Percentiles rank a stretch among this genome's conserved stretches.
Evolutionary conservation across 2,888 invertebrate species (phyloP).

Genomic region (Pachliopta kotzebuea): DNA sequence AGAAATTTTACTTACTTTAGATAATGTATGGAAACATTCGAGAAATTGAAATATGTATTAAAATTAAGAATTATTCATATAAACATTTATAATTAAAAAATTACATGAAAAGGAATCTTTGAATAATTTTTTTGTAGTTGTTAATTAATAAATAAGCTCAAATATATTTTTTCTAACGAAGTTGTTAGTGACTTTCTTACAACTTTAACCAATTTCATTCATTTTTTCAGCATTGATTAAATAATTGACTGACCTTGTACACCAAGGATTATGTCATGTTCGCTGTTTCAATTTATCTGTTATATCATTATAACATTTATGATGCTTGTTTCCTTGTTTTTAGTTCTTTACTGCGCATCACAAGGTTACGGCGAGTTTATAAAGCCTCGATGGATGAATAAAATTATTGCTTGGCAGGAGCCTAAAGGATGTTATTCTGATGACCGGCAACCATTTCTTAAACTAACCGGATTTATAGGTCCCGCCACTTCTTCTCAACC

Average conservation of each 20-base stretch:
- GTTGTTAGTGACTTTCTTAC: too few relatives aligned
- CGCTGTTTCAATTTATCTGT: conserved; percentile 3
- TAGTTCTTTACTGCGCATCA: conserved; percentile 63
- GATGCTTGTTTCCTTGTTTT: not conserved
- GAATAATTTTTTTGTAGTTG: too few relatives aligned
- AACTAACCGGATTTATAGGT: conserved; percentile 64
- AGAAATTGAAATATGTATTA: too few relatives aligned
- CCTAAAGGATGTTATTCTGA: conserved; percentile 70
- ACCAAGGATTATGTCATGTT: not conserved
- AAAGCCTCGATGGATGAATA: conserved; percentile 75
- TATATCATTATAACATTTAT: not conserved
- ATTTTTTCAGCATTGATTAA: not conserved
- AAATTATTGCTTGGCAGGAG: conserved; percentile 71
- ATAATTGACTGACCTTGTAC: not conserved
- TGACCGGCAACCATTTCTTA: conserved; percentile 64
- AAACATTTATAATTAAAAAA: too few relatives aligned
- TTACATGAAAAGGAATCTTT: too few relatives aligned
- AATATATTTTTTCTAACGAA: too few relatives aligned
- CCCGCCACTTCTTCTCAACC: conserved; percentile 44
- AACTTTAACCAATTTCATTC: too few relatives aligned
- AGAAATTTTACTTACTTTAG: too few relatives aligned
- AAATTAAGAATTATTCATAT: too few relatives aligned
- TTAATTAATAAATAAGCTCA: too few relatives aligned
- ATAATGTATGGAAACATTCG: too few relatives aligned
- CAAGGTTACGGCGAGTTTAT: conserved; percentile 76